phyloP scores from a whole-genome alignment of 2,797 vertebrate genomes.

The Diglossa cyanea region DNA sequence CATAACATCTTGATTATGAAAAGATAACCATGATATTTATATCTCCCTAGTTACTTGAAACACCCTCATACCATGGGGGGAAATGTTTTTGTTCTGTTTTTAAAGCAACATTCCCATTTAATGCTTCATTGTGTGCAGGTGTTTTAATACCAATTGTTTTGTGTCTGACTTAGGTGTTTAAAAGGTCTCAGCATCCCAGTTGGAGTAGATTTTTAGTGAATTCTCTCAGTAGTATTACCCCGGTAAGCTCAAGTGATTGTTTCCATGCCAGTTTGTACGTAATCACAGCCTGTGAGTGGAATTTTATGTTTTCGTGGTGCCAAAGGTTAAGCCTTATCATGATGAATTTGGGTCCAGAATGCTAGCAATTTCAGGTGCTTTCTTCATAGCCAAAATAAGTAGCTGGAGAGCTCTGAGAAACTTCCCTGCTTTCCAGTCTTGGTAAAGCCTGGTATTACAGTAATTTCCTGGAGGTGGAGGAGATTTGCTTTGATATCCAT shows the following conservation, averaged over 20 bases:
- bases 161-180: neutral
- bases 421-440: neutral
- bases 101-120: neutral
- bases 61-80: neutral
- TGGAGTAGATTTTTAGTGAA: neutral
- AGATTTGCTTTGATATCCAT: conserved; percentile 10
- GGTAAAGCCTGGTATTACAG: neutral
- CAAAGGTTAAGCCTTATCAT: neutral
- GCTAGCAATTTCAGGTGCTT: conserved; percentile 3
- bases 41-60: conserved; percentile 24
- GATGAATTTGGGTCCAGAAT: neutral
- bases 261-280: neutral
- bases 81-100: neutral
- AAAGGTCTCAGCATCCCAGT: neutral
- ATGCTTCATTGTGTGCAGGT: neutral
- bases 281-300: neutral
- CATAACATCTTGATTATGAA: conserved; percentile 52
- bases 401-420: neutral
- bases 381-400: neutral
- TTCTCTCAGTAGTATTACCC: neutral
- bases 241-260: neutral
- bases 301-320: neutral
- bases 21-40: conserved; percentile 42
- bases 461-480: neutral
- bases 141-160: neutral